Evolutionary conservation across 1,140 invertebrate genomes (phyloP).

Genomic region (Panagrolaimus sp.): DNA sequence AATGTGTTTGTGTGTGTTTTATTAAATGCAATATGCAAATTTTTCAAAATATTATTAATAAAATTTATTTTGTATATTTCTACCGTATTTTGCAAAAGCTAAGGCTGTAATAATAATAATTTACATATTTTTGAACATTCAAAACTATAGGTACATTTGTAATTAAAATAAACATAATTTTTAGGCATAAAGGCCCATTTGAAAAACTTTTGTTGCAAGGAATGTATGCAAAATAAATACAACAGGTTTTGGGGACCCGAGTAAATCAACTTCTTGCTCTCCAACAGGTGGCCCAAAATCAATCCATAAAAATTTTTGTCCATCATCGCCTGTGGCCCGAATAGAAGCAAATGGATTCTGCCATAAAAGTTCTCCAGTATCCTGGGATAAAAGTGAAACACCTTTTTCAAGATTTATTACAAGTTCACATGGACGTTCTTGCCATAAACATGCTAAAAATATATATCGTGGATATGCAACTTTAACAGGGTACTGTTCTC

Average conservation of each 20-base stretch:
- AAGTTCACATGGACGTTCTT: slow-evolving; percentile 75
- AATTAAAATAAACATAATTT: too few species aligned
- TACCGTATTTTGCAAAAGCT: too few species aligned
- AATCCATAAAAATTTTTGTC: slow-evolving; percentile 78
- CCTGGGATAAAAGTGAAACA: slow-evolving; percentile 51
- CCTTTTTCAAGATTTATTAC: slow-evolving; percentile 81
- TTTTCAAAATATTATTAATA: too few species aligned
- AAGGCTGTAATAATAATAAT: too few species aligned
- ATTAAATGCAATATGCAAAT: too few species aligned
- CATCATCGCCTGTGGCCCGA: slow-evolving; percentile 86
- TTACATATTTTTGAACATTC: too few species aligned
- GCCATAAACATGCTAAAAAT: slow-evolving; percentile 72
- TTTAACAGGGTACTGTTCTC: too few species aligned
- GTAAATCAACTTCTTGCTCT: slow-evolving; percentile 83
- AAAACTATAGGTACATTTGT: too few species aligned
- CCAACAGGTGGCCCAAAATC: slow-evolving; percentile 84
- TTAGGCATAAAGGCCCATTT: slow-evolving; percentile 72
- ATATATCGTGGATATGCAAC: slow-evolving; percentile 27
- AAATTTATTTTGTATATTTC: too few species aligned
- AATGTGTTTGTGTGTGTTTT: too few species aligned
- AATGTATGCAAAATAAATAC: slow-evolving; percentile 97
- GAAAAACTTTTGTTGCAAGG: slow-evolving; percentile 88
- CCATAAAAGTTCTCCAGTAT: slow-evolving; percentile 71
- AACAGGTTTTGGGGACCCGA: slow-evolving; percentile 90
- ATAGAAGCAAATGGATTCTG: slow-evolving; percentile 85